Evolutionary conservation across 2,797 vertebrate species (phyloP).

Genomic region (Lates japonicus): DNA sequence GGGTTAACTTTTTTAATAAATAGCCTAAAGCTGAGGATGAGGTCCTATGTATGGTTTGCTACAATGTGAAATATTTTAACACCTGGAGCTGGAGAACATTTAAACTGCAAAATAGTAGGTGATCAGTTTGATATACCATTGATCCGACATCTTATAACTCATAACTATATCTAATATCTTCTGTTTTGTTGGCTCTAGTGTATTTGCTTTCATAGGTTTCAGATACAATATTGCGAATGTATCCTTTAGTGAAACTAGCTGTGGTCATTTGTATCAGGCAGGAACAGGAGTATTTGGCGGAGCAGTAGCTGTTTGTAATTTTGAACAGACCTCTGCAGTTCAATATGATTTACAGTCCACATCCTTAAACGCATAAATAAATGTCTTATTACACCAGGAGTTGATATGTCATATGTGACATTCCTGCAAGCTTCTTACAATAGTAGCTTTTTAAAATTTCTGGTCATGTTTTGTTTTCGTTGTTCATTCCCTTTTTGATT

Average conservation of each 20-base stretch:
- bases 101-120: too few relatives aligned
- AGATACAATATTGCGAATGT: neutral
- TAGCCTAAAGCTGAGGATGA: neutral
- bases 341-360: constrained; percentile 12
- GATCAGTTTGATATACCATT: neutral
- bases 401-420: neutral
- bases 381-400: neutral
- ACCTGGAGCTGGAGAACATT: neutral
- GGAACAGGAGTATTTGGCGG: neutral
- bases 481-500: constrained; percentile 73
- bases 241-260: neutral
- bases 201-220: neutral
- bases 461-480: constrained; percentile 41
- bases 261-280: neutral
- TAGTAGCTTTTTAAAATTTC: constrained; percentile 23
- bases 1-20: too few relatives aligned
- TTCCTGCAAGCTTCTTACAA: constrained; percentile 4
- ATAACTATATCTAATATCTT: neutral
- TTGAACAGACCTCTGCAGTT: constrained; percentile 21
- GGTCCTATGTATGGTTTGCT: neutral
- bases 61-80: too few relatives aligned
- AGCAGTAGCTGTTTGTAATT: neutral
- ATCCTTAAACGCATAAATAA: neutral
- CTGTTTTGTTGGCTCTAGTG: neutral
- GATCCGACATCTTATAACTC: neutral